Conservation (phyloP, 2,888 invertebrate species). For the Drosophila mayaguana region DNA sequence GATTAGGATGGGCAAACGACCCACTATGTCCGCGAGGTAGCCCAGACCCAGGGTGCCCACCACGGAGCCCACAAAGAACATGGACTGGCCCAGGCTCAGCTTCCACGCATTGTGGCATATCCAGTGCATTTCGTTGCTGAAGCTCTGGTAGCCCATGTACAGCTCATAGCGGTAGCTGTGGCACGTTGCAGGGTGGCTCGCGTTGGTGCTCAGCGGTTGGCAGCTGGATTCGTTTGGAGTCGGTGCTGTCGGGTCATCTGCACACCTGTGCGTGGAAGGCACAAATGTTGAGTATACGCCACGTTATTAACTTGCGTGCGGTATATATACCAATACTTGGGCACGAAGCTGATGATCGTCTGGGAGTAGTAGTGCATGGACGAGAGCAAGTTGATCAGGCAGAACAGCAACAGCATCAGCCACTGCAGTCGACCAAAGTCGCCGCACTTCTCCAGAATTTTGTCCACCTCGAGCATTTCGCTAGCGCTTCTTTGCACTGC, state of each 20-base stretch:
- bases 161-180: conserved; percentile 86
- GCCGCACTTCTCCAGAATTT: conserved; percentile 86
- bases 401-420: conserved; percentile 86
- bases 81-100: conserved; percentile 87
- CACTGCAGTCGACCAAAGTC: conserved; percentile 86
- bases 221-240: conserved; percentile 62
- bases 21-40: conserved; percentile 86
- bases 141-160: conserved; percentile 86
- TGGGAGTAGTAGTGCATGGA: conserved; percentile 88
- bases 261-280: conserved; percentile 65
- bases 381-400: conserved; percentile 86
- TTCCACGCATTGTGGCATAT: conserved; percentile 87
- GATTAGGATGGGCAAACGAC: conserved; percentile 87
- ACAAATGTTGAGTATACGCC: conserved; percentile 16
- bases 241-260: conserved; percentile 33
- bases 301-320: accelerated
- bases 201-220: conserved; percentile 37
- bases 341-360: conserved; percentile 87
- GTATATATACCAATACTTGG: conserved; percentile 84
- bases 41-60: conserved; percentile 87
- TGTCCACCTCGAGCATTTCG: conserved; percentile 85
- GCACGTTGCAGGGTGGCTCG: conserved; percentile 69
- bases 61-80: conserved; percentile 88
- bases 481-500: not conserved
- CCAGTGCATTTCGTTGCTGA: conserved; percentile 88